These are phyloP conservation scores for Nephrotoma appendiculata DNA, from an alignment of 2,888 invertebrate species.

Conservation along the genomic window DNA sequence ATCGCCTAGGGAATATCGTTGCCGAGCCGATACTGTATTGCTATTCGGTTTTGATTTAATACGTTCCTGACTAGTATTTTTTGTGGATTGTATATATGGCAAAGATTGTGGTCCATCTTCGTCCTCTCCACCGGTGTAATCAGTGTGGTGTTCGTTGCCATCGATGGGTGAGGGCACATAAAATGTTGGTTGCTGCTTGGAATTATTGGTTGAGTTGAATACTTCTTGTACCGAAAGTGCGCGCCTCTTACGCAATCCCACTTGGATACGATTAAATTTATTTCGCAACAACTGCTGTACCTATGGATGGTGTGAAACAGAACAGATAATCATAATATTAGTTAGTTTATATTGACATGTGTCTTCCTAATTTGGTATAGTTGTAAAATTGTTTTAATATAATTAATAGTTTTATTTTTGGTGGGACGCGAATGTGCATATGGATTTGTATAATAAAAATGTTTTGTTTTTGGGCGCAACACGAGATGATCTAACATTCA, in stretches of 20 bases:
- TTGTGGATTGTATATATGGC: constrained; percentile 6
- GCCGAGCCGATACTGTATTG: neutral
- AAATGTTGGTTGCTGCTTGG: constrained; percentile 40
- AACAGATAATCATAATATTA: neutral
- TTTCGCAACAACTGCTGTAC: constrained; percentile 39
- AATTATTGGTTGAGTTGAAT: constrained; percentile 22
- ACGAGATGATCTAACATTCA: neutral
- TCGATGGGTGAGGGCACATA: constrained; percentile 50
- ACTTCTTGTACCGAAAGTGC: constrained; percentile 57
- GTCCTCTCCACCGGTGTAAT: constrained; percentile 1
- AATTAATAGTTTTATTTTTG: neutral
- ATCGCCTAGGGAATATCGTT: neutral
- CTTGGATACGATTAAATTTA: constrained; percentile 54
- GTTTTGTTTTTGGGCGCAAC: neutral
- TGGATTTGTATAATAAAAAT: neutral
- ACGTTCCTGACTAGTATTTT: neutral
- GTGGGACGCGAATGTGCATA: neutral
- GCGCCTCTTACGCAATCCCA: constrained; percentile 48
- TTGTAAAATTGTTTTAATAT: neutral
- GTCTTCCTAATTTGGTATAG: neutral
- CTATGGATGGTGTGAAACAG: neutral
- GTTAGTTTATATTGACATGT: neutral
- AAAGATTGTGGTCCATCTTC: constrained; percentile 11
- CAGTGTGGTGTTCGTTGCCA: constrained; percentile 12
- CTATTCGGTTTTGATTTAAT: neutral